These are phyloP conservation scores for Toxotes lorentzi DNA, from an alignment of 2,797 vertebrate genomes.

Conservation along the genomic window DNA sequence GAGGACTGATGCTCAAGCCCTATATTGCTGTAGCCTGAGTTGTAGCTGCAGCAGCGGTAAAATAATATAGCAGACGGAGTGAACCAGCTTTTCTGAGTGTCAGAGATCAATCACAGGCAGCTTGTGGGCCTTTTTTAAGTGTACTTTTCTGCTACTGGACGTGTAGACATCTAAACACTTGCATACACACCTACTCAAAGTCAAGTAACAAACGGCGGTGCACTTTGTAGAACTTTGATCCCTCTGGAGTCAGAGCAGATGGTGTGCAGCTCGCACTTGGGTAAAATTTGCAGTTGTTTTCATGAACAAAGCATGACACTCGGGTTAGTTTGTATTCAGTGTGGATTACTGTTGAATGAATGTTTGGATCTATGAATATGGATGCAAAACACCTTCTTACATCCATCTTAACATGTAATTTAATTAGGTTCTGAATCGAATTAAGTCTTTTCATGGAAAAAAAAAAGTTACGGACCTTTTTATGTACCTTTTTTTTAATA, in stretches of 20 bases:
- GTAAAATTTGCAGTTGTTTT: constrained; percentile 27
- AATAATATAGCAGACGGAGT: constrained; percentile 32
- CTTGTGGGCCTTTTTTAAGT: constrained; percentile 9
- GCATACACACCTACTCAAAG: constrained; percentile 2
- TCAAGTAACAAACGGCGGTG: constrained; percentile 3
- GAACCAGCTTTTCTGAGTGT: constrained; percentile 30
- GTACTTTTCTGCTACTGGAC: constrained; percentile 6
- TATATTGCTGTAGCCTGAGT: constrained; percentile 18
- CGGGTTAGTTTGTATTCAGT: constrained; percentile 33
- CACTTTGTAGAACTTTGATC: constrained; percentile 9
- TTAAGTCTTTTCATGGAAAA: neutral
- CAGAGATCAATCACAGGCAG: constrained; percentile 34
- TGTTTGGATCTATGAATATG: constrained; percentile 26
- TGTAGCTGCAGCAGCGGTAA: constrained; percentile 24
- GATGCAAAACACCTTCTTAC: constrained; percentile 22
- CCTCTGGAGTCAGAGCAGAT: constrained; percentile 43
- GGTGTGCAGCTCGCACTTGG: constrained; percentile 12
- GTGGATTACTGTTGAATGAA: constrained; percentile 7
- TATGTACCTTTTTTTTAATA: neutral
- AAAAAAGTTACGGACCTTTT: no score
- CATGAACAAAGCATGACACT: constrained; percentile 41
- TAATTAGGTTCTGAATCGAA: constrained; percentile 26
- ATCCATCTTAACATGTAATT: constrained; percentile 1
- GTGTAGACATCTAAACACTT: constrained; percentile 12
- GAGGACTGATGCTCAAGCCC: constrained; percentile 22